Evolutionary conservation across 2,888 invertebrate species (phyloP), one percentile per base, ranked within the genome.

Genomic region (Hypselothyrea guttata): DNA sequence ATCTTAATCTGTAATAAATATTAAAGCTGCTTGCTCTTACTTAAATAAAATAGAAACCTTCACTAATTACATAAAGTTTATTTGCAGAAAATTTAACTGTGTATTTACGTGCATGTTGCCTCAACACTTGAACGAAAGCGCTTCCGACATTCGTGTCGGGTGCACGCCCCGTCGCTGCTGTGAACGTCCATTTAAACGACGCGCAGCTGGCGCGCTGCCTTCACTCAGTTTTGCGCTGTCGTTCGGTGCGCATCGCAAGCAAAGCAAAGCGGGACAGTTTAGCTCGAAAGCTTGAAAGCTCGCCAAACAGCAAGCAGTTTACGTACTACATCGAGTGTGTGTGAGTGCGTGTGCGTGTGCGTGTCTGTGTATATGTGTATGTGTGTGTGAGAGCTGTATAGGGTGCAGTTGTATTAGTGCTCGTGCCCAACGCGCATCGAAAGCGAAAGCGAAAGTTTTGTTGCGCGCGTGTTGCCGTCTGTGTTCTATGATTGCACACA

Each of bases 371-470:
- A 18, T n/a, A 11, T 31, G 40, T 13, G 27, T 44, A 31, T 34
- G 38, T 35, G 34, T 7, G 54, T 49, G 28, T 61, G 45, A 47
- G n/a, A n/a, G n/a, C n/a, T n/a, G n/a, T n/a, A n/a, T n/a, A n/a
- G n/a, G n/a, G n/a, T n/a, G n/a, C n/a, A n/a, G n/a, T n/a, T n/a
- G n/a, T n/a, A n/a, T n/a, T n/a, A n/a, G 63, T 58, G 68, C 62
- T 59, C 51, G 71, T 68, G 61, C 55, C 51, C 61, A 60, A 60
- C 66, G 72, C 73, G 71, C 65, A 82, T 69, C 78, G 82, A 78
- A 78, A 78, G 73, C 75, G 78, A 78, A 78, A 78, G 73, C 75
- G 78, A 78, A 78, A 78, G 83, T 79, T 78, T 61, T 77, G 67
- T 58, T 82, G 82, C 75, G 75, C 78, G 78, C 78, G 82, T 78